A percentile compares a stretch with the other conserved stretches of the same genome.
These are phyloP conservation scores for Nothura maculosa DNA, from an alignment of 2,797 vertebrate genomes.

Conservation along the genomic window DNA sequence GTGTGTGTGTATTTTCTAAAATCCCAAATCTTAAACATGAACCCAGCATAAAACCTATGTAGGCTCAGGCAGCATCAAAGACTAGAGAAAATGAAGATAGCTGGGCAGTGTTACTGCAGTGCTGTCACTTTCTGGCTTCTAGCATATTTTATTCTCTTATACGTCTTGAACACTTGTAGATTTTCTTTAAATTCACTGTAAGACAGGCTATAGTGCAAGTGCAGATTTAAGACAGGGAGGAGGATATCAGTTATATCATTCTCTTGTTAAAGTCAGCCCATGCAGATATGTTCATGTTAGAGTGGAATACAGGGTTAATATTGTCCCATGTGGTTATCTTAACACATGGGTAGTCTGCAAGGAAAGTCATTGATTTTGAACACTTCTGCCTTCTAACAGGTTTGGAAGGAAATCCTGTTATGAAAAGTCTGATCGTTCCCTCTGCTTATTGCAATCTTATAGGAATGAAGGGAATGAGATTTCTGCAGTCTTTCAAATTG, in stretches of 20 bases:
- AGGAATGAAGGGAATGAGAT: background rate
- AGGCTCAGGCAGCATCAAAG: background rate
- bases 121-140: background rate
- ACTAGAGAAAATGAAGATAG: slow-evolving; percentile 3
- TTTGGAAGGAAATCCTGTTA: rapidly evolving
- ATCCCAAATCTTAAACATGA: background rate
- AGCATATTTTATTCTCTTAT: background rate
- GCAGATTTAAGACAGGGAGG: background rate
- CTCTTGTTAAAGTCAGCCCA: background rate
- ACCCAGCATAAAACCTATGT: background rate
- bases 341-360: background rate
- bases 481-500: background rate
- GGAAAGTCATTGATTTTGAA: background rate
- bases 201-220: background rate
- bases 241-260: background rate
- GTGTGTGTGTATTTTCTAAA: slow-evolving; percentile 21
- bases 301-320: background rate
- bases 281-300: slow-evolving; percentile 4
- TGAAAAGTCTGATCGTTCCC: background rate
- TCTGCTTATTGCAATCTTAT: background rate
- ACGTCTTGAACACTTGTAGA: background rate
- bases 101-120: background rate
- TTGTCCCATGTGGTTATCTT: background rate
- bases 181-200: slow-evolving; percentile 4
- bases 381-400: background rate